phyloP scores from a whole-genome alignment of 1,140 invertebrate genomes.

The Cheumatopsyche charites region DNA sequence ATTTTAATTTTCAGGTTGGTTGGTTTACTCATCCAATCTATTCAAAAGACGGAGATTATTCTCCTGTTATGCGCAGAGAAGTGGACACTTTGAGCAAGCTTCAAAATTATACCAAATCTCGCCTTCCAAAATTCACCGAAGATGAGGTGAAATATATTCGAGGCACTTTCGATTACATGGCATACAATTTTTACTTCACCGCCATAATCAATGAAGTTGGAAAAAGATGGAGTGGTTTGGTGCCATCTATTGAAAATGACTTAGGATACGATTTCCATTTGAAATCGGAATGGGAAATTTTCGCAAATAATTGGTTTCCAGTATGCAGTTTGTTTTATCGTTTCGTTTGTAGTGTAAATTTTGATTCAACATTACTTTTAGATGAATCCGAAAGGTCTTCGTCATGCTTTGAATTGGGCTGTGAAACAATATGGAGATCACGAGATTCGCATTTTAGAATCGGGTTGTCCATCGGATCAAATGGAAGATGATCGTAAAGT shows the following conservation, averaged over 20 bases:
- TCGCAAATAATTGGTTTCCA: constrained; percentile 31
- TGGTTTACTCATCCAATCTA: constrained; percentile 50
- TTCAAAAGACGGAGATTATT: constrained; percentile 50
- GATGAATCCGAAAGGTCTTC: constrained; percentile 66
- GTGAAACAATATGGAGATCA: constrained; percentile 67
- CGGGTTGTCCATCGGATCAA: constrained; percentile 65
- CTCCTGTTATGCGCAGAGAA: constrained; percentile 47
- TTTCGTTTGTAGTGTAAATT: no score
- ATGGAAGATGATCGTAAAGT: constrained; percentile 54
- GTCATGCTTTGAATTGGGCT: constrained; percentile 68
- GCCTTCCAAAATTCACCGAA: constrained; percentile 50
- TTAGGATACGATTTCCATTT: constrained; percentile 35
- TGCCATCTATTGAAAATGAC: constrained; percentile 43
- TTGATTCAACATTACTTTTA: no score
- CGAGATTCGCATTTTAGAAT: constrained; percentile 70
- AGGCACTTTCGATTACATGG: constrained; percentile 50
- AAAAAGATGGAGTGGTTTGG: not conserved
- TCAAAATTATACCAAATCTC: constrained; percentile 50
- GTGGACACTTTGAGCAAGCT: constrained; percentile 50
- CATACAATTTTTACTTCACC: constrained; percentile 40
- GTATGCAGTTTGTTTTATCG: constrained; percentile 5
- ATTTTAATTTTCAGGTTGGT: constrained; percentile 45
- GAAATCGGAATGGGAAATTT: constrained; percentile 30
- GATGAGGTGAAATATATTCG: constrained; percentile 64
- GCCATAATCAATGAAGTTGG: constrained; percentile 10